Percentiles rank a stretch among this genome's conserved stretches.
These are phyloP conservation scores for Petroica traversi DNA, from an alignment of 2,113 vertebrate genomes.

Conservation along the genomic window DNA sequence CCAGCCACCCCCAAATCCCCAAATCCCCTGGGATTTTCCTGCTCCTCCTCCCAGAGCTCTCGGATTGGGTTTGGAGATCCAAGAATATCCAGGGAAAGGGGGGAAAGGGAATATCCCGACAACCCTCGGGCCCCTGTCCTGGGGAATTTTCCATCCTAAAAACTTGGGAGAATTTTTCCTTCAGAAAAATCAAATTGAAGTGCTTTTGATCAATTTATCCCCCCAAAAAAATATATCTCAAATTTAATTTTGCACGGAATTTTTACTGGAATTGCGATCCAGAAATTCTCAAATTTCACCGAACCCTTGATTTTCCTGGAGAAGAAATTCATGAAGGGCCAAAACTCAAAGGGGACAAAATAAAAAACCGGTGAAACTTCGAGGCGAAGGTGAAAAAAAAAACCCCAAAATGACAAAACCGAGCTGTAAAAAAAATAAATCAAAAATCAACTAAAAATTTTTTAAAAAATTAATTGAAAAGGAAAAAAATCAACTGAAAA, in stretches of 20 bases:
- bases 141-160: neutral
- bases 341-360: neutral
- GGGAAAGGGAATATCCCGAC: neutral
- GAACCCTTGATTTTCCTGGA: neutral
- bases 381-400: accelerated
- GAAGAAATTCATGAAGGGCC: neutral
- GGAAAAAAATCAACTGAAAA: accelerated
- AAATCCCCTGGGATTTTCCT: neutral
- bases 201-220: neutral
- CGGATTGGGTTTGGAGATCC: neutral
- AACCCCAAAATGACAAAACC: accelerated
- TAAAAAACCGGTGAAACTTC: accelerated
- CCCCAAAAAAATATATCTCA: no score
- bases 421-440: neutral
- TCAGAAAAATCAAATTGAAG: neutral
- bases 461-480: no score
- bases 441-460: accelerated
- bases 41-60: neutral
- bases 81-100: neutral
- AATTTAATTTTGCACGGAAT: no score
- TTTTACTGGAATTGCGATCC: accelerated
- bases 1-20: neutral
- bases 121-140: neutral
- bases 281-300: neutral
- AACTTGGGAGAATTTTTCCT: neutral